These are phyloP conservation scores for Salvelinus namaycush DNA, from an alignment of 2,113 vertebrate genomes.

Conservation along the genomic window DNA sequence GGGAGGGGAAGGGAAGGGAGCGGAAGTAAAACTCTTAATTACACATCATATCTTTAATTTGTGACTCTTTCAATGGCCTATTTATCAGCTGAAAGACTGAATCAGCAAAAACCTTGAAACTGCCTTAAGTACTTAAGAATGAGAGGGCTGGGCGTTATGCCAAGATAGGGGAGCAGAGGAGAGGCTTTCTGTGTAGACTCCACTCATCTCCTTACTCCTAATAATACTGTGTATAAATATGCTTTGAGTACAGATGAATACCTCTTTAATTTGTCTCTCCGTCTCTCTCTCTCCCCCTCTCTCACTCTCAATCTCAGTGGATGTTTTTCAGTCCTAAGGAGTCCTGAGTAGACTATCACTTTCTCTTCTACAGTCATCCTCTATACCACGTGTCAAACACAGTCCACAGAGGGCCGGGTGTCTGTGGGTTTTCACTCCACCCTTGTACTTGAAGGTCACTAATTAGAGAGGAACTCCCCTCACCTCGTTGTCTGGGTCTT, in stretches of 20 bases:
- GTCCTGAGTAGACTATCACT: conserved; percentile 47
- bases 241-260: conserved; percentile 49
- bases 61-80: conserved; percentile 42
- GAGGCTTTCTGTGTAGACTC: conserved; percentile 32
- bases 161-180: conserved; percentile 7
- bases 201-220: conserved; percentile 49
- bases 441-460: conserved; percentile 5
- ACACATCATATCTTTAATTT: conserved; percentile 52
- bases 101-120: conserved; percentile 58
- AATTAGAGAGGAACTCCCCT: conserved; percentile 15
- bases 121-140: conserved; percentile 43
- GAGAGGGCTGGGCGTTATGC: conserved; percentile 40
- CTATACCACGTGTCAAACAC: too few species aligned
- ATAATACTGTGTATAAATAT: conserved; percentile 62
- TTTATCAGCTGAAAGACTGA: conserved; percentile 64
- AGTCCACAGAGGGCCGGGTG: too few species aligned
- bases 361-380: background rate
- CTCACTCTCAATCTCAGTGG: conserved; percentile 58
- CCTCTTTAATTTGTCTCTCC: conserved; percentile 25
- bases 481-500: too few species aligned
- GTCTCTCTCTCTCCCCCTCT: conserved; percentile 44
- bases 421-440: too few species aligned
- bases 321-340: conserved; percentile 49
- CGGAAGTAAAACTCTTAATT: conserved; percentile 48
- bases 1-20: background rate